Evolutionary conservation across 2,113 vertebrate species (phyloP).

Genomic region (Forbesichthys papilliferus): DNA sequence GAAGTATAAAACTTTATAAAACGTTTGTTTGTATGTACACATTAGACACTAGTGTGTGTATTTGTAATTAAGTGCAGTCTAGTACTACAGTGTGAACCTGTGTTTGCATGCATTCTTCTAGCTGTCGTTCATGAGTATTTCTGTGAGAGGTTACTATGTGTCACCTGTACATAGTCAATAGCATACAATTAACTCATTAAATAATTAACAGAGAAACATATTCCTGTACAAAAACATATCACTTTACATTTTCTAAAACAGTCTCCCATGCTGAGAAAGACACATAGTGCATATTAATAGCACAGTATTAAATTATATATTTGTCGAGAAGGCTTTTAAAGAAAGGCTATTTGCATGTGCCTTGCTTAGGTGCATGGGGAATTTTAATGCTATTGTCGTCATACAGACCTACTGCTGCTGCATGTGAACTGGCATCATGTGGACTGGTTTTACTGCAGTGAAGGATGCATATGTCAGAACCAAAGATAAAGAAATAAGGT

Average conservation of each 20-base stretch:
- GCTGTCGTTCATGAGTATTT: slow-evolving; percentile 16
- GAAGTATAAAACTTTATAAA: too few species aligned
- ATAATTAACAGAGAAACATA: not conserved
- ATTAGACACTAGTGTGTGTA: too few species aligned
- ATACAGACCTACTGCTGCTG: too few species aligned
- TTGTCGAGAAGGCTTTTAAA: not conserved
- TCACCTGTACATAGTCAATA: not conserved
- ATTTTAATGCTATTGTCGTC: too few species aligned
- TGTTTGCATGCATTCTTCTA: not conserved
- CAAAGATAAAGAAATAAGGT: too few species aligned
- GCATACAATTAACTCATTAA: not conserved
- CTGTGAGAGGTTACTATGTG: not conserved
- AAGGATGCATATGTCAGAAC: too few species aligned
- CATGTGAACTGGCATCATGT: too few species aligned
- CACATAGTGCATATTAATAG: not conserved
- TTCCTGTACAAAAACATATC: not conserved
- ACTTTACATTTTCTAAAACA: not conserved
- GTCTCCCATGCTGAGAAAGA: not conserved
- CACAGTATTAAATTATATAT: not conserved
- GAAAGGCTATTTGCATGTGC: not conserved
- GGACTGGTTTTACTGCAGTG: too few species aligned
- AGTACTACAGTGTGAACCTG: too few species aligned
- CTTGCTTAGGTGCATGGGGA: too few species aligned
- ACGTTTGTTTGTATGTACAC: too few species aligned
- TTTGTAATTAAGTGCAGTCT: too few species aligned